Base-by-base conservation (phyloP, 1,140 invertebrate genomes). In the Psix sp. region DNA sequence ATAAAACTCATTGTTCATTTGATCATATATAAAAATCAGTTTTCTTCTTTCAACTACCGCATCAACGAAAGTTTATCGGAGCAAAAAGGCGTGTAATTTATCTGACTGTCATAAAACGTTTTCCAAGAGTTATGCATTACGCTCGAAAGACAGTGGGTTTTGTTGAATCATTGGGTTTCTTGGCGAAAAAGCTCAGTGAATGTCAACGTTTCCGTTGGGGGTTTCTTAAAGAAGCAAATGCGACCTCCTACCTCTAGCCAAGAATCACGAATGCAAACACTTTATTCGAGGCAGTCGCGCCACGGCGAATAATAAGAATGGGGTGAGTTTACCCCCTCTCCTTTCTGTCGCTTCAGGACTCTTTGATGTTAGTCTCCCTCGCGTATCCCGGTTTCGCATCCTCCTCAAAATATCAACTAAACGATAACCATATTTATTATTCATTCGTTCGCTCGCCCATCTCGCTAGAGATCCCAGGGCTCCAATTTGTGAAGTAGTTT, bases 401-500 rank as follows among this genome's bases (percentile, higher is more conserved):
- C 72, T 76, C 73, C 76, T 79, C 77, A 79, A 83, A 85, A 83
- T 86, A 84, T 85, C 82, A 85, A 83, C 84, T 84, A 85, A 86
- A 84, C 83, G 83, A 85, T 85, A 85, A 86, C 83, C 77, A 51
- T 76, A 81, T 85, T 84, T 84, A 86, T 86, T 84, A 86, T 86
- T 86, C 83, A 84, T 84, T 80, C 78, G 68, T 70, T 74, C 72
- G 76, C 77, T 76, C 73, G 68, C 74, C 76, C 77, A 57, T 72
- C 65, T 76, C 76, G 72, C 42, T 67, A 67, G 43, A 59, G 59
- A 77, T 72, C 72, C 65, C 77, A 62, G 36, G 65, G 67, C 80
- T 79, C 76, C 82, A 84, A 84, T 84, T 82, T 83, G 65, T 74
- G 77, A 82, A 84, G 82, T 84, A 84, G 81, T 83, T 84, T 83